Evolutionary conservation across 1,140 invertebrate species (phyloP), one percentile per base, ranked within the genome.

Genomic region (Micrasema longulum): DNA sequence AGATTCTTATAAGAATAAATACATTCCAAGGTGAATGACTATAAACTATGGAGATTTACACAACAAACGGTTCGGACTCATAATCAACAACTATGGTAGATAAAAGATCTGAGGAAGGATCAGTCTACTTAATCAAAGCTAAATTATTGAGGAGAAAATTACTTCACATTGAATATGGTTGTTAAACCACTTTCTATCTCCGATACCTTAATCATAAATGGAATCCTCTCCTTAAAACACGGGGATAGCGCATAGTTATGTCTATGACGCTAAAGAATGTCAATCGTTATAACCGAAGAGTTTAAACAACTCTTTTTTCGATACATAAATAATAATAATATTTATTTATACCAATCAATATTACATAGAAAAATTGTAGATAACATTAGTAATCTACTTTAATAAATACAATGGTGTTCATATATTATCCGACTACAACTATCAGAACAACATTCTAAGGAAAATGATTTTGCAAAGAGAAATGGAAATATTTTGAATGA

Each of bases 81-180:
- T 64, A 74, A 71, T 70, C 69, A 68, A 74, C 69, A 60, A 64
- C 60, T 64, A 64, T 64, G 60, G 55, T 72, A 63, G 41, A 52
- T 70, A 70, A 64, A 57, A 55, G 48, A 69, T 75, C 65, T 69
- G 74, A 68, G 63, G 63, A 69, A 75, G 38, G 43, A 70, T 72
- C 74, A 72, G 74, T 75, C 74, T 75, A 75, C 66, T 72, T 75
- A 35, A 67, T 73, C 31, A 65, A 64, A 74, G 65, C 74, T 75
- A 72, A 36, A 68, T 63, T 67, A 66, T 20, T 14, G 47, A 66
- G 63, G 63, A 66, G 31, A 62, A 50, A 66, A 66, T 66, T 36
- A 66, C 35, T 64, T 66, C 52, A 66, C 48, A 66, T 26, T 47
- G 14, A 43, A 60, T 1, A 38, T 22, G 16, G 55, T 68, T 14